phyloP scores from a whole-genome alignment of 2,888 invertebrate species.

The Myopa tessellatipennis region DNA sequence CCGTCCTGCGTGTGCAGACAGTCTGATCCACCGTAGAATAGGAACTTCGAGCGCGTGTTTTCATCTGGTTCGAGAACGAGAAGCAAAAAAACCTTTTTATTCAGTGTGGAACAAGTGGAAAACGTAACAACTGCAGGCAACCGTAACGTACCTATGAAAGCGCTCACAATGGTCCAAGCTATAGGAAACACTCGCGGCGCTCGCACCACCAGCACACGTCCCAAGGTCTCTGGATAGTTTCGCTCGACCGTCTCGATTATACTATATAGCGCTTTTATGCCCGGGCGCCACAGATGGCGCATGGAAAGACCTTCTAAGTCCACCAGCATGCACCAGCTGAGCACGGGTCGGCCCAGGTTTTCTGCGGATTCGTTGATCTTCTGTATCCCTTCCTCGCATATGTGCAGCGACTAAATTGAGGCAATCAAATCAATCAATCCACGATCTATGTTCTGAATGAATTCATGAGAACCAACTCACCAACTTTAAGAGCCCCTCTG shows the following conservation, averaged over 20 bases:
- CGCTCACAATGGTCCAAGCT: constrained; percentile 93
- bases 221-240: constrained; percentile 96
- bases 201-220: constrained; percentile 87
- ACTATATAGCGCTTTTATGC: constrained; percentile 77
- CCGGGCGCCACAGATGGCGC: constrained; percentile 95
- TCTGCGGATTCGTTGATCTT: constrained; percentile 88
- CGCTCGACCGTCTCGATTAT: constrained; percentile 89
- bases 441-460: too few relatives aligned
- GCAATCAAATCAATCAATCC: too few relatives aligned
- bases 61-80: constrained; percentile 75
- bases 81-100: background rate
- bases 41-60: constrained; percentile 89
- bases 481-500: constrained; percentile 89
- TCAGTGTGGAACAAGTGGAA: too few relatives aligned
- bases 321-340: constrained; percentile 89
- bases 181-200: constrained; percentile 96
- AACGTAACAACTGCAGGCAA: too few relatives aligned
- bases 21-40: constrained; percentile 91
- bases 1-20: constrained; percentile 83
- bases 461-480: constrained; percentile 69
- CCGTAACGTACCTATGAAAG: constrained; percentile 81
- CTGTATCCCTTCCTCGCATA: constrained; percentile 91
- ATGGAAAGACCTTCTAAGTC: constrained; percentile 95
- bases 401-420: constrained; percentile 77
- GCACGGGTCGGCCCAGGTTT: constrained; percentile 83